Percentiles rank a stretch among this genome's conserved stretches.
phyloP scores from a whole-genome alignment of 37 sponge, comb jelly and placozoan species.

The Halichondria panicea region DNA sequence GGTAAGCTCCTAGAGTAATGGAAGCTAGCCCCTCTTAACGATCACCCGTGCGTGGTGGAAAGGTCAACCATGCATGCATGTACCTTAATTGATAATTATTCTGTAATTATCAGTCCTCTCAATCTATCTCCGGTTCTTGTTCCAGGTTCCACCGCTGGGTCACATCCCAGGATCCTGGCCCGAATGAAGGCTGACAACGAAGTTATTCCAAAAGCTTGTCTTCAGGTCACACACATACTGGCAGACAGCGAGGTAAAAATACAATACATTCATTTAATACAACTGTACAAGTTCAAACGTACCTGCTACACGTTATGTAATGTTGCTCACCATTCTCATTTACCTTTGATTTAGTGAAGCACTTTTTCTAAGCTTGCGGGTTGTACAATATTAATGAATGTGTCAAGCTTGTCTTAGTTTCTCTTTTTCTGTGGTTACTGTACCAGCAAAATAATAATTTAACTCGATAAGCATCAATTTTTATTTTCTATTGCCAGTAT shows the following conservation, averaged over 20 bases:
- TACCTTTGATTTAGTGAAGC: background rate
- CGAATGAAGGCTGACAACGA: conserved; percentile 83
- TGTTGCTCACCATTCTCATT: background rate
- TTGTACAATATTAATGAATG: no score
- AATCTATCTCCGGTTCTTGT: no score
- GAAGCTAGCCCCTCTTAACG: background rate
- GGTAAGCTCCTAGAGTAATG: conserved; percentile 38
- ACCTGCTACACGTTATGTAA: background rate
- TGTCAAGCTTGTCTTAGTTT: no score
- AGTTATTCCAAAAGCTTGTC: conserved; percentile 85
- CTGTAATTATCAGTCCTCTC: no score
- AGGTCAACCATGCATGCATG: background rate
- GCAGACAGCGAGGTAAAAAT: conserved; percentile 75
- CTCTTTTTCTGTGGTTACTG: no score
- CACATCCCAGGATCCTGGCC: conserved; percentile 90
- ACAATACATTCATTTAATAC: background rate
- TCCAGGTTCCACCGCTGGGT: conserved; percentile 91
- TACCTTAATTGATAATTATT: no score
- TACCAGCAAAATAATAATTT: no score
- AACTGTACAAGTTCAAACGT: background rate
- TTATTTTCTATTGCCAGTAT: no score
- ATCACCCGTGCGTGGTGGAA: background rate
- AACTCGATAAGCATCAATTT: no score
- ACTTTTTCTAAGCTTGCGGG: background rate
- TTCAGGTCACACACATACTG: conserved; percentile 72